Percentiles rank a stretch among this genome's conserved stretches.
Evolutionary conservation across 2,113 vertebrate genomes (phyloP).

Genomic region (Tetrax tetrax): DNA sequence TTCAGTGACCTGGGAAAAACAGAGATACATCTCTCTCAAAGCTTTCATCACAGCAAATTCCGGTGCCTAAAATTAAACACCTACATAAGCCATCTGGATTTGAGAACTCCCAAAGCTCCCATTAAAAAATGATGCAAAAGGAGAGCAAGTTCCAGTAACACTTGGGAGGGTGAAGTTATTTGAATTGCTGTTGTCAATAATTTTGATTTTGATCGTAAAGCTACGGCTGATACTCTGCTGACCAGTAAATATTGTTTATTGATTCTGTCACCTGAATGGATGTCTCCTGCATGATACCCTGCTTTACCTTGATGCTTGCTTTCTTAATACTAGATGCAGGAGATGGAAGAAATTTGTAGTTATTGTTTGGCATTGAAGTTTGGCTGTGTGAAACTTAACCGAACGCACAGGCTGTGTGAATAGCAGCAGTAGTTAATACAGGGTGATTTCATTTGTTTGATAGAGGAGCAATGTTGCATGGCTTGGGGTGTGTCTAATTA

Average conservation of each 20-base stretch:
- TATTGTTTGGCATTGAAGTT: neutral
- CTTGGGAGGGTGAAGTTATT: neutral
- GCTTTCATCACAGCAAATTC: neutral
- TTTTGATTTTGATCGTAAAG: slow-evolving; percentile 3
- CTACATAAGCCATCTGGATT: neutral
- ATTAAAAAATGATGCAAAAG: neutral
- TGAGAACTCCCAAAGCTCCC: neutral
- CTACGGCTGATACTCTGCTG: neutral
- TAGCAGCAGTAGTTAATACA: neutral
- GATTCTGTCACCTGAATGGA: slow-evolving; percentile 10
- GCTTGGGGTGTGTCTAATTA: neutral
- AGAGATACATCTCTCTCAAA: neutral
- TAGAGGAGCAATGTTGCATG: neutral
- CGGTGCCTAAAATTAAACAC: slow-evolving; percentile 2
- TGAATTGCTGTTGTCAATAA: neutral
- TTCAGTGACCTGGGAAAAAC: neutral
- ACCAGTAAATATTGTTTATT: slow-evolving; percentile 17
- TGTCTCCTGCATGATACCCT: neutral
- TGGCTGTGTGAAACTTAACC: neutral
- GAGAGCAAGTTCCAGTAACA: neutral
- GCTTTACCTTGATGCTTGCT: neutral
- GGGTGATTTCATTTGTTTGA: neutral
- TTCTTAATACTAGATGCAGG: neutral
- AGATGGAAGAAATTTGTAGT: neutral
- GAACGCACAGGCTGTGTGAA: neutral